Evolutionary conservation across 2,888 invertebrate species (phyloP).

Genomic region (Busseola fusca): DNA sequence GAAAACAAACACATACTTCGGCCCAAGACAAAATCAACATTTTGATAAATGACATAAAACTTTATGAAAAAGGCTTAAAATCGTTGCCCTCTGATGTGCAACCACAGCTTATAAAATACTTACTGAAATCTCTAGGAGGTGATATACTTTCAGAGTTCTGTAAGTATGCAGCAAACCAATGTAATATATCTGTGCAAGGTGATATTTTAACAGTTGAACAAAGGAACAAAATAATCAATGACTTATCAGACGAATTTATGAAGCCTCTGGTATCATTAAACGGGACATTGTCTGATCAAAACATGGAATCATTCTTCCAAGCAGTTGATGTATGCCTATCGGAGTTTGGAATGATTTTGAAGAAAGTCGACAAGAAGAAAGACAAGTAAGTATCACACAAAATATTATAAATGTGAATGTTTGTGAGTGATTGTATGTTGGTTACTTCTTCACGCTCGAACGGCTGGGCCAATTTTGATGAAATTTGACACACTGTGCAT

Average conservation of each 20-base stretch:
- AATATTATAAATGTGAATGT: too few species aligned
- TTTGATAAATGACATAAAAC: constrained; percentile 92
- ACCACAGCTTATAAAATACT: constrained; percentile 92
- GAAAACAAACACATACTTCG: constrained; percentile 94
- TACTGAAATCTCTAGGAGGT: constrained; percentile 94
- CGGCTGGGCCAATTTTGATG: too few species aligned
- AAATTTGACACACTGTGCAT: too few species aligned
- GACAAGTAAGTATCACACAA: constrained; percentile 85
- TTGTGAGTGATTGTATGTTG: too few species aligned
- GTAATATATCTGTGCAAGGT: constrained; percentile 89
- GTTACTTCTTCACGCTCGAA: too few species aligned
- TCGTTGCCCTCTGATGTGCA: constrained; percentile 90
- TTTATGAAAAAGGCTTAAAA: constrained; percentile 94
- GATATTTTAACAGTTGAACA: constrained; percentile 91
- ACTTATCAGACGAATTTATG: constrained; percentile 91
- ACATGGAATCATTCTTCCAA: constrained; percentile 93
- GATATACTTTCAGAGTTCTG: constrained; percentile 95
- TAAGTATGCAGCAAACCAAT: constrained; percentile 93
- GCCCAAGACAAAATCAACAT: constrained; percentile 95
- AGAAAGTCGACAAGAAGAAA: constrained; percentile 97
- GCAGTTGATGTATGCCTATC: constrained; percentile 92
- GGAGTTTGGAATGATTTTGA: constrained; percentile 93
- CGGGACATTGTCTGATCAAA: constrained; percentile 91
- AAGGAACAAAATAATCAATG: constrained; percentile 91
- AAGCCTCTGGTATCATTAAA: constrained; percentile 91